A percentile compares a stretch with the other conserved stretches of the same genome.
These are phyloP conservation scores for Paguma larvata DNA, from an alignment of 2,797 vertebrate species.

Conservation along the genomic window DNA sequence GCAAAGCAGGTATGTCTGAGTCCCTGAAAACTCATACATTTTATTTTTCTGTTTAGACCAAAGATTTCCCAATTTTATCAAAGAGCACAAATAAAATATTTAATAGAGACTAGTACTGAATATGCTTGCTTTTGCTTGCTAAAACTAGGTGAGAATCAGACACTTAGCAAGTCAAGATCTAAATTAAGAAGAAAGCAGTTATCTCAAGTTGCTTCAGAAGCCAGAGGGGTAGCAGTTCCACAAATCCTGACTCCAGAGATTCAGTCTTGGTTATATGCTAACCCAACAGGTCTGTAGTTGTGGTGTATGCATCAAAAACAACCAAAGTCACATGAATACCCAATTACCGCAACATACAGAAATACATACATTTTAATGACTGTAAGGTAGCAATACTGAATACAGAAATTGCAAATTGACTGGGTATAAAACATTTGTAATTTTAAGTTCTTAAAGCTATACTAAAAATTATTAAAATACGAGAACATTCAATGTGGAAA, in stretches of 20 bases:
- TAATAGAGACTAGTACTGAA: neutral
- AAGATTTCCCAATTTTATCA: slow-evolving; percentile 29
- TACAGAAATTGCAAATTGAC: neutral
- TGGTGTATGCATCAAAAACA: slow-evolving; percentile 1
- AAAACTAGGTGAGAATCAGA: neutral
- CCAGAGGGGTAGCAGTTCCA: neutral
- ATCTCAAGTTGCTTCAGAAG: slow-evolving; percentile 41
- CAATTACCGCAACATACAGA: slow-evolving; percentile 32
- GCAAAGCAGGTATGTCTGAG: neutral
- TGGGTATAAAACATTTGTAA: slow-evolving; percentile 22
- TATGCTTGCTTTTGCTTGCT: neutral
- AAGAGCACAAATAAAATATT: slow-evolving; percentile 5
- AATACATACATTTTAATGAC: neutral
- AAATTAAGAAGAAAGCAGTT: slow-evolving; percentile 45
- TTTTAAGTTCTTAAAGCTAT: neutral
- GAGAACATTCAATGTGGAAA: slow-evolving; percentile 29
- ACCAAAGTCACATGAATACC: neutral
- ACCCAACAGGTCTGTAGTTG: neutral
- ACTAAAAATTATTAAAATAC: slow-evolving; percentile 26
- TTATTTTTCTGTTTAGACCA: neutral
- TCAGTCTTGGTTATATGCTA: neutral
- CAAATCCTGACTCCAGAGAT: neutral
- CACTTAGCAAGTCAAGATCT: slow-evolving; percentile 13
- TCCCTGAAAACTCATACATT: neutral
- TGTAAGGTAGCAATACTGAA: slow-evolving; percentile 20